Conservation (phyloP, 2,113 vertebrate species). For the Lontra canadensis region DNA sequence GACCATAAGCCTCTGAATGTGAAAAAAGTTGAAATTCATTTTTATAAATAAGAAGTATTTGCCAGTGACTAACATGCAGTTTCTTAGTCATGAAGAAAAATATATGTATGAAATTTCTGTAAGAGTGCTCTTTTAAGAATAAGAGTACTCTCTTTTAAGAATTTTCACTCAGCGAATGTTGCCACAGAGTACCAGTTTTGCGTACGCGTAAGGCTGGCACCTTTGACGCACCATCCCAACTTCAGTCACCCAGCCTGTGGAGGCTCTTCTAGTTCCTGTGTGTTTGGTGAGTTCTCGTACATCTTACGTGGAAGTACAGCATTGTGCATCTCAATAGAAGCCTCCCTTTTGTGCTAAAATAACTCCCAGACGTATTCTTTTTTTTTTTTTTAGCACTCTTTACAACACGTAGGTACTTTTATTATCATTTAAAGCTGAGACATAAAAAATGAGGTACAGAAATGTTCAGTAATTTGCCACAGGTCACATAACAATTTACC, state of each 20-base stretch:
- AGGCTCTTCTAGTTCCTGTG: background rate
- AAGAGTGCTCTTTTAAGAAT: background rate
- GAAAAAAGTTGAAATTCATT: background rate
- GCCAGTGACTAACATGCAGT: background rate
- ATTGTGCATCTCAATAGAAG: background rate
- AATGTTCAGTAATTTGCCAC: background rate
- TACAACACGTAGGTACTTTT: background rate
- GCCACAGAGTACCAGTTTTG: background rate
- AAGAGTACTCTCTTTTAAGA: background rate
- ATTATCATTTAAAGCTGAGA: constrained; percentile 8
- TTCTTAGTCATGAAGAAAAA: background rate
- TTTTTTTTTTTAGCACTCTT: background rate
- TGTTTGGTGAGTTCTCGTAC: background rate
- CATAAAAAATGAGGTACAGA: background rate
- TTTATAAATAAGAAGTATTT: constrained; percentile 20
- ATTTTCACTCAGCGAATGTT: background rate
- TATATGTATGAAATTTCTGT: background rate
- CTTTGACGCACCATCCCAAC: background rate
- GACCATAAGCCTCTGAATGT: background rate
- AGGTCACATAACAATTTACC: background rate
- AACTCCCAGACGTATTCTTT: background rate
- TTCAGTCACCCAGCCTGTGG: background rate
- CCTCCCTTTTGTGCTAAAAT: background rate
- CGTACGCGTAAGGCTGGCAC: accelerated
- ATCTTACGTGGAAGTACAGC: background rate